Evolutionary conservation across 2,888 invertebrate species (phyloP).

Genomic region (Drosophila peninsularis): DNA sequence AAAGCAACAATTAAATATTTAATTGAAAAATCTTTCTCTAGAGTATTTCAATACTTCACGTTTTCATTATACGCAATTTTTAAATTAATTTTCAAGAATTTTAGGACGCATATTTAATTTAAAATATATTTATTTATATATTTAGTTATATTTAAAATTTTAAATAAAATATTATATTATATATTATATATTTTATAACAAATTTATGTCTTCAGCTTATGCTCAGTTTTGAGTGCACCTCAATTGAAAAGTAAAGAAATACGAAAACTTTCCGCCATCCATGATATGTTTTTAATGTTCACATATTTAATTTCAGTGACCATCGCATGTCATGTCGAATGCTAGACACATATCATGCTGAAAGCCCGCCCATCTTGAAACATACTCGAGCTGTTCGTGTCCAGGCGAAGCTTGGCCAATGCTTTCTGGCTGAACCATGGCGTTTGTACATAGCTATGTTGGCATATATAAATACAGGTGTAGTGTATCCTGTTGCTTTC

Average conservation of each 20-base stretch:
- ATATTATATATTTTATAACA: neutral
- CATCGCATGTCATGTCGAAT: constrained; percentile 42
- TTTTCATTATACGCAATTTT: no score
- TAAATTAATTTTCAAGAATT: no score
- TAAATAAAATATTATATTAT: no score
- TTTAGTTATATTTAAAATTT: no score
- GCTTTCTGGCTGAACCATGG: constrained; percentile 13
- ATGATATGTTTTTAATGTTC: constrained; percentile 2
- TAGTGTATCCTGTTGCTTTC: constrained; percentile 55
- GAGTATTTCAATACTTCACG: no score
- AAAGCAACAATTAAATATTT: no score
- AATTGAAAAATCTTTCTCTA: no score
- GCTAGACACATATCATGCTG: constrained; percentile 36
- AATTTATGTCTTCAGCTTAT: neutral
- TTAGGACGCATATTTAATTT: no score
- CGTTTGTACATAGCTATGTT: constrained; percentile 23
- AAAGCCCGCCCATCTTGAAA: constrained; percentile 35
- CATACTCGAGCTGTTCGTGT: constrained; percentile 30
- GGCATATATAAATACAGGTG: constrained; percentile 30
- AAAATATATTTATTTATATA: no score
- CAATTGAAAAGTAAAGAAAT: neutral
- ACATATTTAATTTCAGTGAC: constrained; percentile 20
- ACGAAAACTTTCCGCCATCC: neutral
- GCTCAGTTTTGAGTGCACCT: neutral
- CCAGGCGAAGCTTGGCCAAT: constrained; percentile 30